phyloP scores from a whole-genome alignment of 2,113 vertebrate species.

The Hippopotamus amphibius region DNA sequence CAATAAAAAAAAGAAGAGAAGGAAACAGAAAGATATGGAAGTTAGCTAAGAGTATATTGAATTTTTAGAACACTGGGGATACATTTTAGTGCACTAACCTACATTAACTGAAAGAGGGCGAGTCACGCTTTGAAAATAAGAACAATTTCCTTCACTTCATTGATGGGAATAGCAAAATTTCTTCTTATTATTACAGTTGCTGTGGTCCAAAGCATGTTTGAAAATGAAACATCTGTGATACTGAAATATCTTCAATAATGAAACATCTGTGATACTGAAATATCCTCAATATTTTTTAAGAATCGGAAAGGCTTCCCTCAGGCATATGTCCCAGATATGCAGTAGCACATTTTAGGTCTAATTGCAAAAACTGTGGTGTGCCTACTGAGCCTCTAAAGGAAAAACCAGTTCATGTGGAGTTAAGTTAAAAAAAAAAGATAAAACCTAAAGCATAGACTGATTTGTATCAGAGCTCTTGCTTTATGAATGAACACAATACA shows the following conservation, averaged over 20 bases:
- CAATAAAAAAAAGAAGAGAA: neutral
- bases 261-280: conserved; percentile 75
- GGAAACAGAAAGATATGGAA: neutral
- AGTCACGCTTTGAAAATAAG: conserved; percentile 59
- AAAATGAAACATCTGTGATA: conserved; percentile 75
- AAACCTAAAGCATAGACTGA: neutral
- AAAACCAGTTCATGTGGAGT: neutral
- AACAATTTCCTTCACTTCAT: conserved; percentile 34
- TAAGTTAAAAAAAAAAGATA: neutral
- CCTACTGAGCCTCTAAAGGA: neutral
- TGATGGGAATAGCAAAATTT: conserved; percentile 47
- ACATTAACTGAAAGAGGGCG: conserved; percentile 26
- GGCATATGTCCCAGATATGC: conserved; percentile 70
- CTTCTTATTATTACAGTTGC: conserved; percentile 53
- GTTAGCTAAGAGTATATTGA: neutral
- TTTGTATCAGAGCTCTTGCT: neutral
- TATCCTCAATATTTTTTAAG: conserved; percentile 66
- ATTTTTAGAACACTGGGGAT: neutral
- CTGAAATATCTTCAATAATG: conserved; percentile 78
- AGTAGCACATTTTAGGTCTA: conserved; percentile 50
- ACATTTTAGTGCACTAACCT: conserved; percentile 20
- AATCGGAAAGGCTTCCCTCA: conserved; percentile 68
- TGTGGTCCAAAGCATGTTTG: conserved; percentile 63
- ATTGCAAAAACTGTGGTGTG: neutral
- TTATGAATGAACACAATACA: neutral